These are phyloP conservation scores for Podargus strigoides DNA, from an alignment of 2,797 vertebrate genomes.

Conservation along the genomic window DNA sequence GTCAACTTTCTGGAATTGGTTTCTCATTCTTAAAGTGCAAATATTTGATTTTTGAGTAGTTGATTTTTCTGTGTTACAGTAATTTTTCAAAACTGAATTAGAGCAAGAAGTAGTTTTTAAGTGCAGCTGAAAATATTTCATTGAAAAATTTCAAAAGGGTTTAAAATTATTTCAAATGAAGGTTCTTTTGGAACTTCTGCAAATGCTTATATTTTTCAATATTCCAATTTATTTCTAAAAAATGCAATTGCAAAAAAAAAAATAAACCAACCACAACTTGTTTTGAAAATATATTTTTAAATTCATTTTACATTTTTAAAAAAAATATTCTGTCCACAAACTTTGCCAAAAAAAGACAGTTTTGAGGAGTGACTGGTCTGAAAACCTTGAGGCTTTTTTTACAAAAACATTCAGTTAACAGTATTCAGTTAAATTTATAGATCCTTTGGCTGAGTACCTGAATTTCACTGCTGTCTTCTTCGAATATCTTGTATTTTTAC, in stretches of 20 bases:
- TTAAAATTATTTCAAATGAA: not conserved
- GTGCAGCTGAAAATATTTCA: not conserved
- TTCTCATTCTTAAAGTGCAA: not conserved
- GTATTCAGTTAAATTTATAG: not conserved
- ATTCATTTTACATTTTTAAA: not conserved
- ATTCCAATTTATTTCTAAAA: not conserved
- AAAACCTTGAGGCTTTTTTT: not conserved
- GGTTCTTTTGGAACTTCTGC: fast-evolving
- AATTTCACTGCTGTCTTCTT: not conserved
- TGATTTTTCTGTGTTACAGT: not conserved
- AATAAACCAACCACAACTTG: fast-evolving
- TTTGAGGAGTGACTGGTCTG: not conserved
- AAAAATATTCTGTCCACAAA: not conserved
- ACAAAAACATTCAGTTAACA: not conserved
- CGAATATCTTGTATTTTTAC: not conserved
- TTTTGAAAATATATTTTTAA: not conserved
- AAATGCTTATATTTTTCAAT: not conserved
- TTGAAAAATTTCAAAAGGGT: not conserved
- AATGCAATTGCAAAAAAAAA: not conserved
- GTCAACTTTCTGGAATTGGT: not conserved
- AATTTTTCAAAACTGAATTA: not conserved
- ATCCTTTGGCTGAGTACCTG: not conserved
- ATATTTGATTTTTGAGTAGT: not conserved
- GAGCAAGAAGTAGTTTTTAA: not conserved
- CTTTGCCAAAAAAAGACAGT: not conserved